phyloP scores from a whole-genome alignment of 1,140 invertebrate species.

The Eueides isabella region DNA sequence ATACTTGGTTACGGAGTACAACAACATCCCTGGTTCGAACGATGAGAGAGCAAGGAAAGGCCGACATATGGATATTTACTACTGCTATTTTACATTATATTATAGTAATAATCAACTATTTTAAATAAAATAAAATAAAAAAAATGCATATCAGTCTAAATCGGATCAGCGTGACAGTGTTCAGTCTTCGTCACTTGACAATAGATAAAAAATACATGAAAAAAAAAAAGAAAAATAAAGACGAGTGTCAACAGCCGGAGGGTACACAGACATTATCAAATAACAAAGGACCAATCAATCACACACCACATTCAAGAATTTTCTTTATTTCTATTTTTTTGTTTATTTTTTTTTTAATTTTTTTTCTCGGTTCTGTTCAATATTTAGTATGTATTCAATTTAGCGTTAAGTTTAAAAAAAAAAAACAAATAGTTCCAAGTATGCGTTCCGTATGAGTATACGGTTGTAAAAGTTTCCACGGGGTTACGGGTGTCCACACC shows the following conservation, averaged over 20 bases:
- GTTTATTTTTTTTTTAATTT: constrained; percentile 45
- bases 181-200: constrained; percentile 49
- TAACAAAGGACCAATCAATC: constrained; percentile 70
- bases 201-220: constrained; percentile 3
- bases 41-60: constrained; percentile 66
- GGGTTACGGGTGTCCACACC: constrained; percentile 44
- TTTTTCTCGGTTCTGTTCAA: constrained; percentile 57
- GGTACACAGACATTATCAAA: constrained; percentile 22
- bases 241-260: constrained; percentile 55
- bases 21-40: neutral
- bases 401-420: constrained; percentile 64
- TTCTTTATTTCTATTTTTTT: constrained; percentile 79
- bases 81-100: constrained; percentile 29
- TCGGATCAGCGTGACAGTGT: constrained; percentile 37
- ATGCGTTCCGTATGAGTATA: constrained; percentile 56
- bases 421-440: constrained; percentile 62
- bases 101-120: constrained; percentile 51
- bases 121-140: constrained; percentile 42
- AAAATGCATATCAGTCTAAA: constrained; percentile 50
- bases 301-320: constrained; percentile 79
- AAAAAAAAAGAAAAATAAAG: constrained; percentile 65
- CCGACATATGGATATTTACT: constrained; percentile 28
- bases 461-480: neutral
- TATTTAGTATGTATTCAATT: constrained; percentile 67
- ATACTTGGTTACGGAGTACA: too few species aligned